Percentiles rank a stretch among this genome's conserved stretches.
Conservation (phyloP, 2,797 vertebrate genomes). For the Poecilia picta region DNA sequence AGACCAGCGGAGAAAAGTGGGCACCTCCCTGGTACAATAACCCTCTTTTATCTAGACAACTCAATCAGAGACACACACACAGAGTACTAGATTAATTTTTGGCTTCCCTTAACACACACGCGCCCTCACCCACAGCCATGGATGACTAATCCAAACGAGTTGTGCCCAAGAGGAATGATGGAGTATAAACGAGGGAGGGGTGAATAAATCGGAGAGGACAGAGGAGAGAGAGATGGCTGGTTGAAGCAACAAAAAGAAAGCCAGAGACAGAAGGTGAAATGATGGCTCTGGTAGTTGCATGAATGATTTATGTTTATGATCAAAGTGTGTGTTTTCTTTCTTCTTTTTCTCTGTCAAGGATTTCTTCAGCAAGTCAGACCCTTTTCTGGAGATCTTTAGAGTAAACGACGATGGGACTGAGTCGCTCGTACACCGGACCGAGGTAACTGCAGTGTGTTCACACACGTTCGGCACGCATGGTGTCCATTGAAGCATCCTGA, state of each 20-base stretch:
- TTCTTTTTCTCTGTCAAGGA: constrained; percentile 83
- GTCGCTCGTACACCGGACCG: constrained; percentile 96
- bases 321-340: constrained; percentile 36
- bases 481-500: background rate
- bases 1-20: constrained; percentile 46
- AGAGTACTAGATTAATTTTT: constrained; percentile 75
- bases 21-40: constrained; percentile 31
- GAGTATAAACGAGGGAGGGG: constrained; percentile 45
- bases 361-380: constrained; percentile 99
- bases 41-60: constrained; percentile 50
- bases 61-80: constrained; percentile 27
- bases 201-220: constrained; percentile 48
- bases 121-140: constrained; percentile 34
- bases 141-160: constrained; percentile 75
- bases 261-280: constrained; percentile 37
- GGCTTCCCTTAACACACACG: constrained; percentile 51
- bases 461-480: background rate
- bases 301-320: constrained; percentile 65
- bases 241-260: constrained; percentile 33
- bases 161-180: constrained; percentile 59
- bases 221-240: constrained; percentile 27
- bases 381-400: constrained; percentile 97
- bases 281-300: constrained; percentile 50
- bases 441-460: constrained; percentile 80
- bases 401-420: constrained; percentile 96